phyloP scores from a whole-genome alignment of 2,797 vertebrate genomes.

The Novumbra hubbsi region DNA sequence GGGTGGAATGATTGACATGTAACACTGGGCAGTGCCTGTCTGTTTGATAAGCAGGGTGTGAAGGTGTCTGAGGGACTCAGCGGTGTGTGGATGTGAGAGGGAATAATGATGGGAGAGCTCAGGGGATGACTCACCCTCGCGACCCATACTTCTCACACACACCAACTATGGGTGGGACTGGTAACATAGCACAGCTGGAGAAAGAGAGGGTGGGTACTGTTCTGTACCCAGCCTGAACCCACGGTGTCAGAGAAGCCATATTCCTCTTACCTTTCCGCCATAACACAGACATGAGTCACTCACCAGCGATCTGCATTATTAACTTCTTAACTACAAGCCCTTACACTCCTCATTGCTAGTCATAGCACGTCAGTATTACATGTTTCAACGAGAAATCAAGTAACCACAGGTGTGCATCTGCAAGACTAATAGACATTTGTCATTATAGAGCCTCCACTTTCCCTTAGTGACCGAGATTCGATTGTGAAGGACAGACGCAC shows the following conservation, averaged over 20 bases:
- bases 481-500: neutral
- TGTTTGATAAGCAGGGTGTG: constrained; percentile 14
- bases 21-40: neutral
- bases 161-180: constrained; percentile 25
- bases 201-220: neutral
- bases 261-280: neutral
- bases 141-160: constrained; percentile 23
- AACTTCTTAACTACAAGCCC: neutral
- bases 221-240: neutral
- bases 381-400: too few relatives aligned
- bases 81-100: constrained; percentile 29
- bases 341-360: neutral
- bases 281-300: neutral
- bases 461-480: neutral
- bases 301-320: neutral
- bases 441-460: neutral
- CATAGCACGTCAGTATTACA: neutral
- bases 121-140: constrained; percentile 55
- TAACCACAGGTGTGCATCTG: too few relatives aligned
- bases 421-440: too few relatives aligned
- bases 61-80: constrained; percentile 18
- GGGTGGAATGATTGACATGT: neutral
- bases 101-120: constrained; percentile 37
- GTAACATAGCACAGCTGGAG: constrained; percentile 11
- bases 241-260: neutral